phyloP scores from a whole-genome alignment of 2,113 vertebrate genomes.

The Tychaedon coryphoeus region DNA sequence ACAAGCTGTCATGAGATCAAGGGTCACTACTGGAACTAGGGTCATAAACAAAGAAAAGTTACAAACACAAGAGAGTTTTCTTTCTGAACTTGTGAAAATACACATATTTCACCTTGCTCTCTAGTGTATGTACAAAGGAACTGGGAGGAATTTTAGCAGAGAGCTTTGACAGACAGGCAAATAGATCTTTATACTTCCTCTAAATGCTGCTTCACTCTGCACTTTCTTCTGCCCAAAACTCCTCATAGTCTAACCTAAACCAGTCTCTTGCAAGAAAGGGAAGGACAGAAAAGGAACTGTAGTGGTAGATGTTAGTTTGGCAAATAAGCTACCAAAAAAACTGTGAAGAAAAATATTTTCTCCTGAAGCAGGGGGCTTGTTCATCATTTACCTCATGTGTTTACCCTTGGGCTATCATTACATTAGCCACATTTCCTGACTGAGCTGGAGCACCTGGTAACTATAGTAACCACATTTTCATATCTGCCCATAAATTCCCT shows the following conservation, averaged over 20 bases:
- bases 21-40: not conserved
- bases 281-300: not conserved
- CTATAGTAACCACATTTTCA: conserved; percentile 64
- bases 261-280: not conserved
- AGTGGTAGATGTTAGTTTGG: not conserved
- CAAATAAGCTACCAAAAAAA: not conserved
- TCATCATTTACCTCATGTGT: conserved; percentile 33
- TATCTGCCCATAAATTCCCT: conserved; percentile 52
- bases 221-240: not conserved
- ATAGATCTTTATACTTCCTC: not conserved
- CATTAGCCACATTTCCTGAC: conserved; percentile 18
- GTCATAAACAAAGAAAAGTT: not conserved
- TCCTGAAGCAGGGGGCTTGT: not conserved
- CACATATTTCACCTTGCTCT: not conserved
- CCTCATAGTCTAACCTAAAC: not conserved
- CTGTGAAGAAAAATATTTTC: not conserved
- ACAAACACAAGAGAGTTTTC: not conserved
- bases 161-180: not conserved
- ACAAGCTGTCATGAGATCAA: not conserved
- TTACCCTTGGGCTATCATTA: conserved; percentile 56
- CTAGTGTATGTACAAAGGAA: not conserved
- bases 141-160: not conserved
- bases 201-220: not conserved
- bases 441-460: conserved; percentile 55
- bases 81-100: not conserved